A percentile compares a stretch with the other conserved stretches of the same genome.
Conservation (phyloP, 2,113 vertebrate species). For the Myotis brandtii region DNA sequence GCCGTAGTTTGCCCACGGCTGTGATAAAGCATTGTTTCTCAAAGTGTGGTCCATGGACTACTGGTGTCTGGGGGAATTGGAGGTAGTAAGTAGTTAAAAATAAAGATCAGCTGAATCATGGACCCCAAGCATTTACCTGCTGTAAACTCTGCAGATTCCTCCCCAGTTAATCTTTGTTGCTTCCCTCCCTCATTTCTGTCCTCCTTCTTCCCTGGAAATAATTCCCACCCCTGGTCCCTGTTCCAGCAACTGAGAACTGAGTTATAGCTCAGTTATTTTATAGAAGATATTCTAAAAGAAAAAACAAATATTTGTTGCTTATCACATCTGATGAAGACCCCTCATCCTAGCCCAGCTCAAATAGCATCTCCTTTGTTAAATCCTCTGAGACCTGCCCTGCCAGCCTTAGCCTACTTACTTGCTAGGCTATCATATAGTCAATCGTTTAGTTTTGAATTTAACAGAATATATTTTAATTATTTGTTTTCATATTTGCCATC, state of each 20-base stretch:
- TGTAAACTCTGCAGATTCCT: not conserved
- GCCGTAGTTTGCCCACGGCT: too few species aligned
- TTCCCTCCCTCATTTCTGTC: not conserved
- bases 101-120: not conserved
- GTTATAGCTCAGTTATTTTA: not conserved
- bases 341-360: not conserved
- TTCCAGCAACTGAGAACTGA: not conserved
- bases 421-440: not conserved
- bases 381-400: not conserved
- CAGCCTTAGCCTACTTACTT: not conserved
- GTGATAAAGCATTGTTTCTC: not conserved
- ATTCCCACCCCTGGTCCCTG: not conserved
- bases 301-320: not conserved
- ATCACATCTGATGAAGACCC: not conserved
- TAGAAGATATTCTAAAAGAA: not conserved
- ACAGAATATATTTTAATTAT: not conserved
- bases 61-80: not conserved
- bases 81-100: not conserved
- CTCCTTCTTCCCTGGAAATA: not conserved
- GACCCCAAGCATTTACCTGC: not conserved
- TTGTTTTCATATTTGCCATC: not conserved
- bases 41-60: not conserved
- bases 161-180: not conserved
- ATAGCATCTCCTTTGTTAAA: not conserved
- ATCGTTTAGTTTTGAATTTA: not conserved